Evolutionary conservation across 2,797 vertebrate genomes (phyloP).

Genomic region (Psittacula derbiana): DNA sequence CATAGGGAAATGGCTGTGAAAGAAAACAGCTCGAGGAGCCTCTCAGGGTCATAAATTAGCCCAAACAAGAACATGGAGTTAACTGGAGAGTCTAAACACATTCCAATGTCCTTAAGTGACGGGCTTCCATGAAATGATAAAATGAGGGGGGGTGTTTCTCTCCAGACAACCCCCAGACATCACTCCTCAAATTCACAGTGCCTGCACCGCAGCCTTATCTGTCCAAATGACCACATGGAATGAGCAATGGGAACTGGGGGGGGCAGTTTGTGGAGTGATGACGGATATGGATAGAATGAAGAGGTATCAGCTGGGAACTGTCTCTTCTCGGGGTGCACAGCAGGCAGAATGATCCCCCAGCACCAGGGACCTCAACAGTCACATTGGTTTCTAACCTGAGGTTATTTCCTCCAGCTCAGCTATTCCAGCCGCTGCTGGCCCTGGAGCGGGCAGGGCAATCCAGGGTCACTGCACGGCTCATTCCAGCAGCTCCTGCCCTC

Average conservation of each 20-base stretch:
- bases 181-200: not conserved
- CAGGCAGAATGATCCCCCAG: not conserved
- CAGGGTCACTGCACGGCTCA: fast-evolving
- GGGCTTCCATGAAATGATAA: not conserved
- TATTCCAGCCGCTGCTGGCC: not conserved
- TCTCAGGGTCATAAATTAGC: not conserved
- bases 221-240: not conserved
- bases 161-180: not conserved
- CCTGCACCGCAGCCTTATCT: not conserved
- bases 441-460: not conserved
- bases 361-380: not conserved
- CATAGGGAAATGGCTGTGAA: not conserved
- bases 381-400: not conserved
- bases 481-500: not conserved
- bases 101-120: not conserved
- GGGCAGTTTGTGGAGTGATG: not conserved
- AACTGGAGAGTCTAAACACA: not conserved
- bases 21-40: not conserved
- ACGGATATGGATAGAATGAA: not conserved
- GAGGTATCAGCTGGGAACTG: not conserved
- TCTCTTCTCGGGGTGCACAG: not conserved
- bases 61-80: not conserved
- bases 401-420: not conserved
- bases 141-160: not conserved
- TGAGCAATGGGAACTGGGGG: not conserved